Evolutionary conservation across 35 echinoderm and acorn worm species (phyloP), one percentile per base, ranked within the genome.

Genomic region (Anneissia japonica): DNA sequence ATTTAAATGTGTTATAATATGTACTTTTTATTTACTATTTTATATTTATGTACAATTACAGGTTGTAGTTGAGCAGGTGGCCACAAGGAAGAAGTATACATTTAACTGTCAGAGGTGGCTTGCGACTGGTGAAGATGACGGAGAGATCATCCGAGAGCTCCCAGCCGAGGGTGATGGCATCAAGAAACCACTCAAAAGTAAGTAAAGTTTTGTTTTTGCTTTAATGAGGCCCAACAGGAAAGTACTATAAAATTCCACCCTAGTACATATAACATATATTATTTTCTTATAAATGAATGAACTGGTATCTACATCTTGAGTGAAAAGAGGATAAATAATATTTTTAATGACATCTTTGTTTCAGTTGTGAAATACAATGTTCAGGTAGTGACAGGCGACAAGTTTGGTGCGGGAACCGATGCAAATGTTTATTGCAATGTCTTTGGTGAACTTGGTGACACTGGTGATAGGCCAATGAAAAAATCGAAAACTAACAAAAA

Each of bases 331-430:
- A 35, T 38, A 32, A 34, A 78, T 32, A 17, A 34, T 3, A 32
- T 11, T 78, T 31, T 72, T 84, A 0, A 7, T 51, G 36, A 3
- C 35, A 32, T 78, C 36, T 73, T 37, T 83, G 41, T 43, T 81
- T 85, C 87, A 98, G 95, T 93, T 31, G 77, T 84, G 30, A 93
- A 90, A 30, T 98, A 98, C 89, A 93, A 93, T 34, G 89, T 98
- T 11, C 72, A 40, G 31, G 90, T 98, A 3, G 46, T 91, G 82
- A 98, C 95, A 26, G 83, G 92, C 14, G 96, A 99, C 81, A 99
- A 99, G 79, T 99, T 99, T 87, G 91, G 92, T 74, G 96, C 92
- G 0, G 96, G 96, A 17, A 99, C 96, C 4, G 92, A 99, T 82
- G 91, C 96, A 0, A 99, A 99, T 39, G 92, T 99, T 9, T 99